Conservation (phyloP, 2,888 invertebrate genomes). For the Odontocerum albicorne region DNA sequence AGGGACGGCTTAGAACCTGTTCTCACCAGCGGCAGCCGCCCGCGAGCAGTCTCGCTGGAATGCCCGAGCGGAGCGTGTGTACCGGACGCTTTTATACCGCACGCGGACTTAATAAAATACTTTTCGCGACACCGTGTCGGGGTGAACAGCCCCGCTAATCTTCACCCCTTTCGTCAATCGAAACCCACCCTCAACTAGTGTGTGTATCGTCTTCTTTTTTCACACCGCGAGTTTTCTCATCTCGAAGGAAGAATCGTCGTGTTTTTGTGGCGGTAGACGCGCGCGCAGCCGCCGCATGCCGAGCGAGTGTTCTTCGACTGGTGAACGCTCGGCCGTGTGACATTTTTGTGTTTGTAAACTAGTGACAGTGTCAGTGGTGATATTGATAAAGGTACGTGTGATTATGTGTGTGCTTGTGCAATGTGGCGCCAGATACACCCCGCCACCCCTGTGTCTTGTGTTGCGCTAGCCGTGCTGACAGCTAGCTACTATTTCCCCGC, state of each 20-base stretch:
- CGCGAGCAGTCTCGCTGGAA: slow-evolving; percentile 30
- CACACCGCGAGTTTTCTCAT: neutral
- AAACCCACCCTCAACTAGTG: neutral
- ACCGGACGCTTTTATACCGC: slow-evolving; percentile 15
- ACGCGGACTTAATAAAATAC: slow-evolving; percentile 4
- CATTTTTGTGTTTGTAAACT: slow-evolving; percentile 24
- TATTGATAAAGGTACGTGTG: slow-evolving; percentile 25
- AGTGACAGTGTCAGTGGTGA: slow-evolving; percentile 19
- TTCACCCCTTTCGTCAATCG: slow-evolving; percentile 1
- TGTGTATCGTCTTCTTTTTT: neutral
- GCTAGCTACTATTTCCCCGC: too few relatives aligned
- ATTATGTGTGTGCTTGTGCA: slow-evolving; percentile 6
- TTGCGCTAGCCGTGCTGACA: too few relatives aligned
- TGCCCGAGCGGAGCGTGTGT: slow-evolving; percentile 31
- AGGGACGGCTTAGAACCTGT: slow-evolving; percentile 36
- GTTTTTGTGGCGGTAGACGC: slow-evolving; percentile 9
- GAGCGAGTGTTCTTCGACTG: slow-evolving; percentile 9
- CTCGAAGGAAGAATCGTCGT: neutral
- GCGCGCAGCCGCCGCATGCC: slow-evolving; percentile 22
- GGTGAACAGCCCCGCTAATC: slow-evolving; percentile 18
- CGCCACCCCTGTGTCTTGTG: slow-evolving; percentile 2
- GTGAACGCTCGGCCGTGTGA: slow-evolving; percentile 23
- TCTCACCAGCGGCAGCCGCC: slow-evolving; percentile 5
- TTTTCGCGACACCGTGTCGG: slow-evolving; percentile 16
- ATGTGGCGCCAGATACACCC: neutral